phyloP scores from a whole-genome alignment of 2,888 invertebrate genomes.

The Serripes groenlandicus region DNA sequence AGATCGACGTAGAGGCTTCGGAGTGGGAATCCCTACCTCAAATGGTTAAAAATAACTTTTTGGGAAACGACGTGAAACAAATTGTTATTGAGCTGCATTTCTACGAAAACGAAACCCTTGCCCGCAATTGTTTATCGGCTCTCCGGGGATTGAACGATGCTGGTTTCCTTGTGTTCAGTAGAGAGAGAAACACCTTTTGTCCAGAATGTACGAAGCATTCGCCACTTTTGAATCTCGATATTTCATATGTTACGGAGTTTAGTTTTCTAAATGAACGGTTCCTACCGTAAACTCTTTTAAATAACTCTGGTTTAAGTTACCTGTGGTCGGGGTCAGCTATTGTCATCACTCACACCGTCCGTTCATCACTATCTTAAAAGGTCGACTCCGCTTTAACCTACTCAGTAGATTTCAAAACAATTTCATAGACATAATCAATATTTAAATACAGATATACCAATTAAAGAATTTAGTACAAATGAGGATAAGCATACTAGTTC shows the following conservation, averaged over 20 bases:
- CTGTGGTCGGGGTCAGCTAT: too few species aligned
- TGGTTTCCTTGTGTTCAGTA: background rate
- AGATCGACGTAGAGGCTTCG: background rate
- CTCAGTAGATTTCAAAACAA: too few species aligned
- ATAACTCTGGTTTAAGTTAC: too few species aligned
- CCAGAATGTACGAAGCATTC: background rate
- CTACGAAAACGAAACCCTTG: background rate
- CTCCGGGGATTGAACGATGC: background rate
- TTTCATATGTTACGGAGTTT: background rate
- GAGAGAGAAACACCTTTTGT: conserved; percentile 1
- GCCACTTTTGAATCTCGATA: background rate
- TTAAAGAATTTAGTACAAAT: too few species aligned
- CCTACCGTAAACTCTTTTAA: too few species aligned
- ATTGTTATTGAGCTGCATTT: background rate
- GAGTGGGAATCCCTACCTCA: background rate
- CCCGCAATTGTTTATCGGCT: background rate
- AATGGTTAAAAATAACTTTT: background rate
- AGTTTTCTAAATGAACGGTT: background rate
- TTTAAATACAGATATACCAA: too few species aligned
- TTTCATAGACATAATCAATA: too few species aligned
- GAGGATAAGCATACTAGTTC: too few species aligned
- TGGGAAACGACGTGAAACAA: background rate
- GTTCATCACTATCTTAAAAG: too few species aligned
- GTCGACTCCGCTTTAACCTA: too few species aligned
- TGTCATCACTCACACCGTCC: too few species aligned